Evolutionary conservation across 2,797 vertebrate genomes (phyloP).

Genomic region (Valencia hispanica): DNA sequence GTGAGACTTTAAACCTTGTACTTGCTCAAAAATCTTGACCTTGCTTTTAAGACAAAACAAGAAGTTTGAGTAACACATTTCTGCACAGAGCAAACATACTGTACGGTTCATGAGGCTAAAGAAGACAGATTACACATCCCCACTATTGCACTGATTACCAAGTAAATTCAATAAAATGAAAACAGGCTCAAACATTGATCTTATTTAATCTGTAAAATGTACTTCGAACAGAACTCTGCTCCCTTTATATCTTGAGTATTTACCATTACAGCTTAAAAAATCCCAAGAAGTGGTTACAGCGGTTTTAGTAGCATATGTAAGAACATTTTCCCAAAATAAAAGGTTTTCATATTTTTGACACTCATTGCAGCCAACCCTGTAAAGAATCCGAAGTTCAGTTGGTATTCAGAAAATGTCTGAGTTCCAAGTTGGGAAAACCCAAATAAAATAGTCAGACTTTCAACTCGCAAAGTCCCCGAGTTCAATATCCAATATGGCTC

Average conservation of each 20-base stretch:
- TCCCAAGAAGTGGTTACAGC: background rate
- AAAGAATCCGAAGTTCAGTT: background rate
- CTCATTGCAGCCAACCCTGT: background rate
- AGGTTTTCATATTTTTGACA: background rate
- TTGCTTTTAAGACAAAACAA: constrained; percentile 10
- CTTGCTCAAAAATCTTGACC: background rate
- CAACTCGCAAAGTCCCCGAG: background rate
- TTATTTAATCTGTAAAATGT: background rate
- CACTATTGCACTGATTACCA: background rate
- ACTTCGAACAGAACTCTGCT: background rate
- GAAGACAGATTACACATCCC: background rate
- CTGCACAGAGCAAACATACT: background rate
- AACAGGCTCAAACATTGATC: background rate
- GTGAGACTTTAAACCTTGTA: background rate
- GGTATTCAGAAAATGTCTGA: background rate
- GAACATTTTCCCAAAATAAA: background rate
- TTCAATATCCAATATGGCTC: background rate
- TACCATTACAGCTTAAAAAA: background rate
- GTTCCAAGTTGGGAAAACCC: background rate
- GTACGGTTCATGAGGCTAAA: background rate
- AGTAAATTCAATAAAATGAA: background rate
- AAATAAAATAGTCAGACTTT: background rate
- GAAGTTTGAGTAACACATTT: background rate
- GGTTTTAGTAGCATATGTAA: too few relatives aligned
- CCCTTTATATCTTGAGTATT: background rate